A percentile compares a stretch with the other conserved stretches of the same genome.
Conservation (phyloP, 53 echinoderm and acorn worm species). For the Apostichopus leukothele region DNA sequence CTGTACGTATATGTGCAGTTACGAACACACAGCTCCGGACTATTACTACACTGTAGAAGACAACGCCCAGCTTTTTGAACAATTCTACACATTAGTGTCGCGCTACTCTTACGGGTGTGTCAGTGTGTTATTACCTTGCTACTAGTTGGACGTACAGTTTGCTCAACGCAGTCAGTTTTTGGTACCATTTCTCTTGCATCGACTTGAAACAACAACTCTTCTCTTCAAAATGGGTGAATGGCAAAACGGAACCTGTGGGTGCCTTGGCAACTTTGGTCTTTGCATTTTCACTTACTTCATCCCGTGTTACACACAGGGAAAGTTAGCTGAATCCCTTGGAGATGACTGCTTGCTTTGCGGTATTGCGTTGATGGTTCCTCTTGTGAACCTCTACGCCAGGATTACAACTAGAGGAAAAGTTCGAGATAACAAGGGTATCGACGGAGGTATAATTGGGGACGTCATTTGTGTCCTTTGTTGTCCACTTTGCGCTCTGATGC, state of each 20-base stretch:
- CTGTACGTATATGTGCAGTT: background rate
- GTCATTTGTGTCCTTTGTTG: constrained; percentile 85
- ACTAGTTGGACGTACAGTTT: too few species aligned
- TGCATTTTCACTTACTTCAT: constrained; percentile 90
- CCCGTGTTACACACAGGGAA: constrained; percentile 97
- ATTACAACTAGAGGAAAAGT: constrained; percentile 88
- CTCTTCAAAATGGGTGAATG: constrained; percentile 86
- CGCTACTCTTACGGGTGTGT: too few species aligned
- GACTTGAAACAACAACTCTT: background rate
- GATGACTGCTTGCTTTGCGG: constrained; percentile 98
- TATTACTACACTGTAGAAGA: background rate
- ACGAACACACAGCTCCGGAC: background rate
- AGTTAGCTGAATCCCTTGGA: constrained; percentile 91
- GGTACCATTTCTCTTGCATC: background rate
- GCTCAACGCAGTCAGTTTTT: background rate
- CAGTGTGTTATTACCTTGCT: too few species aligned
- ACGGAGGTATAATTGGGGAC: constrained; percentile 85
- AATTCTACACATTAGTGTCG: background rate
- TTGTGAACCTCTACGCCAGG: constrained; percentile 93
- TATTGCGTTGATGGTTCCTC: constrained; percentile 75
- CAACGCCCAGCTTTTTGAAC: background rate
- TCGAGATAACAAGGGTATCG: constrained; percentile 93
- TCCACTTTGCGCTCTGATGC: constrained; percentile 81
- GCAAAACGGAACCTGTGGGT: constrained; percentile 93
- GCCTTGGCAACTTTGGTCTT: constrained; percentile 96